Conservation (phyloP, 37 sponge, comb jelly and placozoan genomes). For the Diacarnus erythraeanus region DNA sequence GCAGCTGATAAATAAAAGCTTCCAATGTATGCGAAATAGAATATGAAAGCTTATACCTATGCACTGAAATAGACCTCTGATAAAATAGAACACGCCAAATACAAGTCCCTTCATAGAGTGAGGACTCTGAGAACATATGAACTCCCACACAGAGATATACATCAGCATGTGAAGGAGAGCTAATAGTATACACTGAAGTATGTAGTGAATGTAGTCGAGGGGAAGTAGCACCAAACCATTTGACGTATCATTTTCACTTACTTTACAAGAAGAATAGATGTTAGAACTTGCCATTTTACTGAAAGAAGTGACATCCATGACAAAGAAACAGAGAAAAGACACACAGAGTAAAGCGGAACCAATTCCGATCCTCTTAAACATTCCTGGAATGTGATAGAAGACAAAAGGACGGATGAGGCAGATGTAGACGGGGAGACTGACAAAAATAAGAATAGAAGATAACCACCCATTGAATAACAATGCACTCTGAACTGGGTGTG, state of each 20-base stretch:
- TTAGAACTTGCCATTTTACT: not conserved
- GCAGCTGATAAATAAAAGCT: not conserved
- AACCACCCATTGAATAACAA: not conserved
- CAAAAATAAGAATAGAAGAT: not conserved
- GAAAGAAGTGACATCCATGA: not conserved
- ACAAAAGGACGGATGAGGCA: not conserved
- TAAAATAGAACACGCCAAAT: not conserved
- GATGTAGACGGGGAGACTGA: not conserved
- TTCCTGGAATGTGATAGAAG: not conserved
- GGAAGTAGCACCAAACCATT: not conserved
- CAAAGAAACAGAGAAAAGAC: not conserved
- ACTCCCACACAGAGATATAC: not conserved
- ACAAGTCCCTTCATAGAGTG: not conserved
- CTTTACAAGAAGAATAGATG: not conserved
- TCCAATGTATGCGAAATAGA: not conserved
- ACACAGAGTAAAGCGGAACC: not conserved
- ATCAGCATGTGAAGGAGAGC: not conserved
- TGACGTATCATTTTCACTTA: not conserved
- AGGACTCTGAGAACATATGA: constrained; percentile 1
- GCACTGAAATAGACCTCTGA: not conserved
- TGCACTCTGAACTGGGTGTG: not conserved
- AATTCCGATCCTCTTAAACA: not conserved
- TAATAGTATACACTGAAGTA: not conserved
- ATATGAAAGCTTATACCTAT: not conserved
- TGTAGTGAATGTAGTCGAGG: not conserved